Conservation (phyloP, 2,113 vertebrate genomes). For the Myxocyprinus asiaticus region DNA sequence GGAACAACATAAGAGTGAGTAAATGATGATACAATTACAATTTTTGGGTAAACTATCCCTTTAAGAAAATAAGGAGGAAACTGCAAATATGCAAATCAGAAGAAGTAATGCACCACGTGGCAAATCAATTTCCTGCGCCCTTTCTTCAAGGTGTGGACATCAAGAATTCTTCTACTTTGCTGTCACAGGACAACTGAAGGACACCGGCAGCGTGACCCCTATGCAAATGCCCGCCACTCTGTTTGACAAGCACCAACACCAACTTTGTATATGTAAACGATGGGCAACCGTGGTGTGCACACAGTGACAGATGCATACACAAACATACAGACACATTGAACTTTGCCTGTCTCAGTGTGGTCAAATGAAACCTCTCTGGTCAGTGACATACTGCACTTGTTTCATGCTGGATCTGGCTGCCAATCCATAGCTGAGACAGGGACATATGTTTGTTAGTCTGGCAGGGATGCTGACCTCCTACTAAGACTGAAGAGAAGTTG, state of each 20-base stretch:
- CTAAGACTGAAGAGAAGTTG: constrained; percentile 66
- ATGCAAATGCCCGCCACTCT: constrained; percentile 75
- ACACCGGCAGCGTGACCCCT: constrained; percentile 66
- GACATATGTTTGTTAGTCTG: constrained; percentile 46
- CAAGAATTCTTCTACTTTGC: constrained; percentile 8
- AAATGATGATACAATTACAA: too few relatives aligned
- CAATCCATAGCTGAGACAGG: constrained; percentile 26
- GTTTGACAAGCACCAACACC: constrained; percentile 76
- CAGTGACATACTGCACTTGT: constrained; percentile 19
- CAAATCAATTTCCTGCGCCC: not conserved
- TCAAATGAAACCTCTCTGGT: not conserved
- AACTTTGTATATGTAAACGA: constrained; percentile 76
- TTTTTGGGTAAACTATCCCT: too few relatives aligned
- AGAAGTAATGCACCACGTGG: constrained; percentile 5
- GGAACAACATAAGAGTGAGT: too few relatives aligned
- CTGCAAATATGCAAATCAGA: not conserved
- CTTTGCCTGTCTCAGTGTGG: constrained; percentile 32
- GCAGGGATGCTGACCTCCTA: constrained; percentile 42
- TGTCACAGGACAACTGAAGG: constrained; percentile 65
- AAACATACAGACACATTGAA: constrained; percentile 28
- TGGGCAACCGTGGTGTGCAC: constrained; percentile 55
- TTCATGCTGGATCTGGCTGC: constrained; percentile 23
- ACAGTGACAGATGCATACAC: constrained; percentile 16
- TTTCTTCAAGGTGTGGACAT: constrained; percentile 18
- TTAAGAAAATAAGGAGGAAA: not conserved